phyloP scores from a whole-genome alignment of 2,113 vertebrate genomes.

The Gallinago jamesoni region DNA sequence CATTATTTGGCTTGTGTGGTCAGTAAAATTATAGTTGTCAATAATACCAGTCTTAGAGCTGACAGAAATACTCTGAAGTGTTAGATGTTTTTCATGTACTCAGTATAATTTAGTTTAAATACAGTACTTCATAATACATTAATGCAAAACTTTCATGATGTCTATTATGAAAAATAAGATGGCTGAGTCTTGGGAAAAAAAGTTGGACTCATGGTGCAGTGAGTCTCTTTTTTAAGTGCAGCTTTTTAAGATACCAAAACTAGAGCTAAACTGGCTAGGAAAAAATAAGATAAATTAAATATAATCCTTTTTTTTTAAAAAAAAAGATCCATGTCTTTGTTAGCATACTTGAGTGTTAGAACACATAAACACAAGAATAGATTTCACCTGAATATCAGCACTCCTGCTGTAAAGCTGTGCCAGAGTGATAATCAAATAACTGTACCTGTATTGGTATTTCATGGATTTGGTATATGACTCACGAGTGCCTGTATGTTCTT shows the following conservation, averaged over 20 bases:
- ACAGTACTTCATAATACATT: not conserved
- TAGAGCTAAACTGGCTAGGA: not conserved
- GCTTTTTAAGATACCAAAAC: not conserved
- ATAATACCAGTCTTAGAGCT: not conserved
- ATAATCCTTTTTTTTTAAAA: not conserved
- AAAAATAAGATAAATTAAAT: not conserved
- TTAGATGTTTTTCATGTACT: not conserved
- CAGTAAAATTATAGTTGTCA: slow-evolving; percentile 25
- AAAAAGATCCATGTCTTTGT: not conserved
- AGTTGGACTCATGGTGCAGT: not conserved
- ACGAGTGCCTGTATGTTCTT: not conserved
- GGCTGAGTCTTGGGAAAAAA: not conserved
- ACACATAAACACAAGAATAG: not conserved
- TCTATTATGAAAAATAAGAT: not conserved
- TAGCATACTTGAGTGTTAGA: not conserved
- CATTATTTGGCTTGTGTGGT: not conserved
- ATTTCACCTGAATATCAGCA: not conserved
- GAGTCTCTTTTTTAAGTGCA: not conserved
- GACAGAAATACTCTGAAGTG: not conserved
- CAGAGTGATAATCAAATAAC: not conserved
- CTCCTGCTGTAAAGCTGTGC: not conserved
- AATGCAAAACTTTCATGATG: not conserved
- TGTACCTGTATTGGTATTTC: fast-evolving
- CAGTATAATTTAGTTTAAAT: slow-evolving; percentile 3
- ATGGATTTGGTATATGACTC: not conserved